phyloP scores from a whole-genome alignment of 2,888 invertebrate genomes.

The Habrosyne pyritoides region DNA sequence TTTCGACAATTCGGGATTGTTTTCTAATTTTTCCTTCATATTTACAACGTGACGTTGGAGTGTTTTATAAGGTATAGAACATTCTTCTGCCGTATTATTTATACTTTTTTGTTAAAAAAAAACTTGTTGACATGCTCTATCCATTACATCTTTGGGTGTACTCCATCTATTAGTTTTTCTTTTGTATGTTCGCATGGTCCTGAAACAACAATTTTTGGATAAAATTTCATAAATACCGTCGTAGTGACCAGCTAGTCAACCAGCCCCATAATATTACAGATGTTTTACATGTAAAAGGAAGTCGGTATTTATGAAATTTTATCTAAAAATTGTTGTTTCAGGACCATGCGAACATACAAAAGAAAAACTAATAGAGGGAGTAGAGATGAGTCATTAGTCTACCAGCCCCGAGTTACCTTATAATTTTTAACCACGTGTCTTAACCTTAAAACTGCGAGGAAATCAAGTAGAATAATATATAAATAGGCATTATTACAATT shows the following conservation, averaged over 20 bases:
- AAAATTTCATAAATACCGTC: too few species aligned
- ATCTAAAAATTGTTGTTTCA: too few species aligned
- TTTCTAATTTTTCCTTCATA: conserved; percentile 7
- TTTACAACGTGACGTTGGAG: conserved; percentile 10
- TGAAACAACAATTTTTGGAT: too few species aligned
- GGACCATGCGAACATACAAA: conserved; percentile 12
- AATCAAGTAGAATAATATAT: too few species aligned
- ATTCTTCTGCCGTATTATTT: conserved; percentile 12
- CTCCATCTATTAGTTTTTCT: conserved; percentile 15
- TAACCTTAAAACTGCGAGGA: too few species aligned
- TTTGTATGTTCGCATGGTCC: conserved; percentile 12
- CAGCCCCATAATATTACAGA: too few species aligned
- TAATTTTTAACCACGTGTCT: too few species aligned
- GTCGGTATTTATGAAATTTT: too few species aligned
- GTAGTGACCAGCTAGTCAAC: too few species aligned
- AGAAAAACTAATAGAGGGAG: conserved; percentile 15
- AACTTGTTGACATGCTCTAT: conserved; percentile 13
- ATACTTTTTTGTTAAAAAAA: conserved; percentile 22
- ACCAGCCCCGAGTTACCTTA: too few species aligned
- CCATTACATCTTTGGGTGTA: conserved; percentile 12
- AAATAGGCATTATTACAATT: too few species aligned
- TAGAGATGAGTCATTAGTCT: not conserved
- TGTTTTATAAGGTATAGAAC: conserved; percentile 14
- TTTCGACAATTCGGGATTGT: conserved; percentile 5
- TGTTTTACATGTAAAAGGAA: too few species aligned